Evolutionary conservation across 2,113 vertebrate genomes (phyloP), one percentile per base, ranked within the genome.

Genomic region (Brachyhypopomus gauderio): DNA sequence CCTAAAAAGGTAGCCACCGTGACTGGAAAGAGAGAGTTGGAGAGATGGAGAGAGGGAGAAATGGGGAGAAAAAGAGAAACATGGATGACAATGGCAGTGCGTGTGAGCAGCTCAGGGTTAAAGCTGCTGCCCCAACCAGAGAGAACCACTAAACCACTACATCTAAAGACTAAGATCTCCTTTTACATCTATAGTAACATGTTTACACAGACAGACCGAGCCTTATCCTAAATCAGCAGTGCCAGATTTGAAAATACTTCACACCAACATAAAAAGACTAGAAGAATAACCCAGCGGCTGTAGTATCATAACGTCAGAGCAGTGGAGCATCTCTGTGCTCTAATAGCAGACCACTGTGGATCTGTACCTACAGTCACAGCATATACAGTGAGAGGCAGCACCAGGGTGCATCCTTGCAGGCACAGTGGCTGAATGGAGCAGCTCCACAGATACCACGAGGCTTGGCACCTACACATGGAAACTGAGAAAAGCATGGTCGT

Each of bases 401-500:
- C 19, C 14, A 41, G 14, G 12, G 38, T 59, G 56, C 2, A 23
- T 23, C 41, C 30, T 66, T 9, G 66, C 25, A 36, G 48, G 59
- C 22, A 16, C 30, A 64, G 67, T 48, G 52, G 45, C 20, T 78
- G 64, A 69, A 69, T 63, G 48, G 66, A 78, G 34, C n/a, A 78
- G 34, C n/a, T 3, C 12, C 63, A 7, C 27, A 25, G 38, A 70
- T 78, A 70, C 64, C 76, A 36, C 25, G 52, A 7, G 7, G 52
- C 66, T 70, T 70, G 70, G 77, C 64, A 78, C 34, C 30, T 30
- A 30, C 30, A 69, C 63, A 71, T 78, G 77, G 63, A 67, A 78
- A 27, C 76, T 71, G 66, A 71, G 30, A 52, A 67, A 59, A 64
- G 16, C 22, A 30, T 67, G 30, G 34, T 16, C 19, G 25, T 36